Evolutionary conservation across 2,797 vertebrate genomes (phyloP).

Genomic region (Octomys mimax): DNA sequence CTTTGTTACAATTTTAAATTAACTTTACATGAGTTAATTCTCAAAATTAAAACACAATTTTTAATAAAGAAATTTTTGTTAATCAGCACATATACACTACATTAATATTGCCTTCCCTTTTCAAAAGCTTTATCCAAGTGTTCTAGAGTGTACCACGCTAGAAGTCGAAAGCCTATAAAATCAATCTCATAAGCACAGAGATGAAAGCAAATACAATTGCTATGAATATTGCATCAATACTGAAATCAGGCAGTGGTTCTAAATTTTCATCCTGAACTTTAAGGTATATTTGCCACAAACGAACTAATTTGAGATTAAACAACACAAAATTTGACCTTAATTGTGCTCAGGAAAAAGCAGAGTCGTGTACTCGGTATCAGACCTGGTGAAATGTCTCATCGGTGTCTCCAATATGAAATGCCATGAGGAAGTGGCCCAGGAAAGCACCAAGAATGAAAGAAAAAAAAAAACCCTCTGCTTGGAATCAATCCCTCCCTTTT

Average conservation of each 20-base stretch:
- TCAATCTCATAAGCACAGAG: not conserved
- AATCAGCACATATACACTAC: not conserved
- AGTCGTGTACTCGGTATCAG: too few relatives aligned
- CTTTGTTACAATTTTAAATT: constrained; percentile 19
- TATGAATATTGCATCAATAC: not conserved
- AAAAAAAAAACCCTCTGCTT: not conserved
- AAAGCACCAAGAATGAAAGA: not conserved
- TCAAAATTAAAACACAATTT: constrained; percentile 27
- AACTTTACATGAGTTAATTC: constrained; percentile 14
- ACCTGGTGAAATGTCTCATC: not conserved
- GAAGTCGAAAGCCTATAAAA: constrained; percentile 8
- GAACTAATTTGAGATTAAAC: constrained; percentile 7
- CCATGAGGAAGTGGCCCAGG: not conserved
- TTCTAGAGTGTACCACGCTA: not conserved
- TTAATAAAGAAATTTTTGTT: not conserved
- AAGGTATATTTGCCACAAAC: not conserved
- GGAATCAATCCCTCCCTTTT: not conserved
- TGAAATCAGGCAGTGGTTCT: not conserved
- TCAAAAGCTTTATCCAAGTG: not conserved
- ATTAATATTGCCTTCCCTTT: not conserved
- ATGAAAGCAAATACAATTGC: not conserved
- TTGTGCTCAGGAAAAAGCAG: not conserved
- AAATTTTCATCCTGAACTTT: not conserved
- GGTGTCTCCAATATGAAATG: not conserved
- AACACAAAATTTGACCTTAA: not conserved